Percentiles rank a stretch among this genome's conserved stretches.
Evolutionary conservation across 2,113 vertebrate species (phyloP).

Genomic region (Nannobrachium achirus): DNA sequence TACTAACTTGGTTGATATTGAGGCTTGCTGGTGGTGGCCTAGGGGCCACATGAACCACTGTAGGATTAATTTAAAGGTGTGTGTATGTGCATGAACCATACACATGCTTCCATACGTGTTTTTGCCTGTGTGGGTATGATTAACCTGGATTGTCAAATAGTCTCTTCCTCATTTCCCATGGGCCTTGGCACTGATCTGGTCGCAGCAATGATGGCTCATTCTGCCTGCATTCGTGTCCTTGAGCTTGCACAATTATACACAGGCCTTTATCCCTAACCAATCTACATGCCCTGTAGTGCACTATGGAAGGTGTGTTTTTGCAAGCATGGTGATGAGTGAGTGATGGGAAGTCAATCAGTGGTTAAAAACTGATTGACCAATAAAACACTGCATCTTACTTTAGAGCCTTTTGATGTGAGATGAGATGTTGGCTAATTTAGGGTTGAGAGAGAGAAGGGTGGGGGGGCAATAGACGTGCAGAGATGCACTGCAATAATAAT

Average conservation of each 20-base stretch:
- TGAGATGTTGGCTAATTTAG: no score
- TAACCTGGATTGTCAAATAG: slow-evolving; percentile 52
- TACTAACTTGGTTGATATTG: slow-evolving; percentile 32
- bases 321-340: neutral
- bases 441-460: no score
- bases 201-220: slow-evolving; percentile 14
- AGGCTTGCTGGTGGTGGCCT: slow-evolving; percentile 28
- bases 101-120: neutral
- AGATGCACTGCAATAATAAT: neutral
- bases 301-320: neutral
- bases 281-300: slow-evolving; percentile 1
- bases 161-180: slow-evolving; percentile 28
- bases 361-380: no score
- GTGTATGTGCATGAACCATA: slow-evolving; percentile 8
- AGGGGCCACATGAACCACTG: slow-evolving; percentile 22
- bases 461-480: neutral
- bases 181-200: slow-evolving; percentile 30
- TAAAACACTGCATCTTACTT: no score
- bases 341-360: neutral
- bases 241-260: neutral
- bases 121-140: slow-evolving; percentile 31
- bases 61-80: slow-evolving; percentile 45
- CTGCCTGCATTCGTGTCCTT: slow-evolving; percentile 17
- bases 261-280: slow-evolving; percentile 9
- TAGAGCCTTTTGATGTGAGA: no score